Evolutionary conservation across 1,140 invertebrate species (phyloP).

Genomic region (Proctacanthus coquilletti): DNA sequence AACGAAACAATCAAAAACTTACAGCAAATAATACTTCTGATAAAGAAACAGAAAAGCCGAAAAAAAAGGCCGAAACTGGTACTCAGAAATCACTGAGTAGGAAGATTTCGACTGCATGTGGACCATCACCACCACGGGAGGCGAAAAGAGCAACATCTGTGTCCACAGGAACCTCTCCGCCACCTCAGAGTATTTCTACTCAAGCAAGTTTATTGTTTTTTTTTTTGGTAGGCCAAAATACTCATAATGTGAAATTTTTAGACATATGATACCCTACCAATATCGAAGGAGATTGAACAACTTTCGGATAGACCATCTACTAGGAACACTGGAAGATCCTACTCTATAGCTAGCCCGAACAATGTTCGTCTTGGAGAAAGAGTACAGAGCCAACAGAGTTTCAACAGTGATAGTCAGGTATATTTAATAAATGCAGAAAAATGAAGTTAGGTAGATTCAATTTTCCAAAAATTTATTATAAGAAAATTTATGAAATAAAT

Average conservation of each 20-base stretch:
- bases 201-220: constrained; percentile 49
- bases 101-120: constrained; percentile 39
- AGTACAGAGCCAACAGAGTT: constrained; percentile 40
- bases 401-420: constrained; percentile 47
- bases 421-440: constrained; percentile 2
- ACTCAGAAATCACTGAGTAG: background rate
- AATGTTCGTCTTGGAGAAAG: background rate
- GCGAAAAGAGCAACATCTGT: constrained; percentile 9
- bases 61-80: constrained; percentile 13
- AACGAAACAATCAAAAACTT: background rate
- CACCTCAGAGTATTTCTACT: constrained; percentile 70
- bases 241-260: constrained; percentile 13
- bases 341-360: background rate
- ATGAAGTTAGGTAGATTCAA: too few relatives aligned
- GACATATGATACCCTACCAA: constrained; percentile 28
- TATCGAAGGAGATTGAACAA: too few relatives aligned
- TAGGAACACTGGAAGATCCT: too few relatives aligned
- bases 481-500: too few relatives aligned
- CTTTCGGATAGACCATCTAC: too few relatives aligned
- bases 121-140: constrained; percentile 37
- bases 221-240: too few relatives aligned
- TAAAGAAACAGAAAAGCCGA: too few relatives aligned
- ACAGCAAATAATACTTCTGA: constrained; percentile 1
- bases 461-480: too few relatives aligned
- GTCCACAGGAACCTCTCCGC: constrained; percentile 64